These are phyloP conservation scores for Cosmia trapezina DNA, from an alignment of 2,888 invertebrate species.

Conservation along the genomic window DNA sequence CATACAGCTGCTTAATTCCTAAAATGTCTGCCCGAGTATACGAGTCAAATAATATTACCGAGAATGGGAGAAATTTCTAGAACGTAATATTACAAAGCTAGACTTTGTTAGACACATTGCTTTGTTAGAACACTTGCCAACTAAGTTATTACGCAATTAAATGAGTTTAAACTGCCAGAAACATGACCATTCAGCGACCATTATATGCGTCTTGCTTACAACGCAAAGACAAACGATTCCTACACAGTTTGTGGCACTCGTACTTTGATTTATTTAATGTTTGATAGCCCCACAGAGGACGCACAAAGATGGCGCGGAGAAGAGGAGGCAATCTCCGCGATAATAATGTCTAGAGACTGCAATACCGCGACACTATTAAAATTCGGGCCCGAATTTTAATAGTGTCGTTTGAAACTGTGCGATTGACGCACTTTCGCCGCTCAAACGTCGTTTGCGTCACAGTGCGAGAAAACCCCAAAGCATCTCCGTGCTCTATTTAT, in stretches of 20 bases:
- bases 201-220: constrained; percentile 15
- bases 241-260: not conserved
- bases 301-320: not conserved
- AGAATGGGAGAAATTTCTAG: constrained; percentile 12
- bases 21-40: constrained; percentile 26
- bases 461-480: too few species aligned
- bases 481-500: too few species aligned
- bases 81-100: constrained; percentile 35
- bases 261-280: constrained; percentile 2
- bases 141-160: constrained; percentile 35
- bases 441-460: too few species aligned
- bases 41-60: constrained; percentile 32
- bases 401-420: too few species aligned
- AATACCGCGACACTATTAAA: not conserved
- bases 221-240: not conserved
- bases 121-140: constrained; percentile 8
- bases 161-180: constrained; percentile 20
- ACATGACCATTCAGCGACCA: not conserved
- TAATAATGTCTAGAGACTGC: not conserved
- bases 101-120: constrained; percentile 23
- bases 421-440: too few species aligned
- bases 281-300: not conserved
- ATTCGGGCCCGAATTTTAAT: too few species aligned
- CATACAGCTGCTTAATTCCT: constrained; percentile 6
- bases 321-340: not conserved